These are phyloP conservation scores for Apamea anceps DNA, from an alignment of 2,888 invertebrate genomes.

Conservation along the genomic window DNA sequence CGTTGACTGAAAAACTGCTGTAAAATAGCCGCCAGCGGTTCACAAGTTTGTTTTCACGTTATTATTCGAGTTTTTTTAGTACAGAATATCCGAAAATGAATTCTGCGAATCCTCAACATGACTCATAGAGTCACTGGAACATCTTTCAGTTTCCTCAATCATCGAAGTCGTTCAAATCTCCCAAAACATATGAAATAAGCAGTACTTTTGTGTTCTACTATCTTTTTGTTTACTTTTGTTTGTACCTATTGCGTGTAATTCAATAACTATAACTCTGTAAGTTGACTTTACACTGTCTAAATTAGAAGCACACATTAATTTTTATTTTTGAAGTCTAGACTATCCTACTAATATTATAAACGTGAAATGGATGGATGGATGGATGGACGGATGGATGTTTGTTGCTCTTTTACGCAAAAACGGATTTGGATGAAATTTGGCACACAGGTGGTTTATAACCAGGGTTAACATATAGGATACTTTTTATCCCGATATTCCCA, in stretches of 20 bases:
- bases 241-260: neutral
- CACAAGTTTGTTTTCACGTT: slow-evolving; percentile 11
- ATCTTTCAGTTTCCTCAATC: slow-evolving; percentile 14
- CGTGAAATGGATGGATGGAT: too few species aligned
- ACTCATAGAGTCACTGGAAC: neutral
- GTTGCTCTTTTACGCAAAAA: too few species aligned
- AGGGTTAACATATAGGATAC: too few species aligned
- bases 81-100: neutral
- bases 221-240: neutral
- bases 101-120: neutral
- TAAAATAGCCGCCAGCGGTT: neutral
- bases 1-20: slow-evolving; percentile 32
- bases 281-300: too few species aligned
- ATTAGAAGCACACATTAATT: neutral
- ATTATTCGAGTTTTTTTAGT: slow-evolving; percentile 1
- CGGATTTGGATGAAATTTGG: too few species aligned
- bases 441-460: too few species aligned
- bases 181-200: neutral
- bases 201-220: neutral
- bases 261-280: neutral
- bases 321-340: neutral
- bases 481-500: too few species aligned
- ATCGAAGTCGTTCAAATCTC: slow-evolving; percentile 1
- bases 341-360: too few species aligned
- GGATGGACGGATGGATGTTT: too few species aligned